Percentiles rank a stretch among this genome's conserved stretches.
Evolutionary conservation across 2,113 vertebrate species (phyloP).

Genomic region (Arenaria interpres): DNA sequence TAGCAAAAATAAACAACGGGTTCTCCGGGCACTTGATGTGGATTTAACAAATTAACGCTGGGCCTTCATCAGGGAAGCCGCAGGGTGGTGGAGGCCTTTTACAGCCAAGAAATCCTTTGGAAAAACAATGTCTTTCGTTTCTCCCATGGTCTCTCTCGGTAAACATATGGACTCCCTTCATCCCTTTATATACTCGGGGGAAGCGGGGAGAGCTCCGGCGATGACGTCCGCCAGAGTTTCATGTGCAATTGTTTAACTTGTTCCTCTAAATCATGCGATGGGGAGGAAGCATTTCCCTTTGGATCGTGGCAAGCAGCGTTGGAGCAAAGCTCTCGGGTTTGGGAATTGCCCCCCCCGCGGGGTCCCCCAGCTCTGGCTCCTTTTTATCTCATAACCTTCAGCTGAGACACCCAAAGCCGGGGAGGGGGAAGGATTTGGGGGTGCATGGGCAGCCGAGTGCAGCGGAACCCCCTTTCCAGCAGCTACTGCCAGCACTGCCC

Average conservation of each 20-base stretch:
- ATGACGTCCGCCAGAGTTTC: not conserved
- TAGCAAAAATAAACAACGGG: slow-evolving; percentile 79
- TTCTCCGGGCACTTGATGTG: slow-evolving; percentile 72
- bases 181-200: not conserved
- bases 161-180: slow-evolving; percentile 58
- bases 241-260: slow-evolving; percentile 51
- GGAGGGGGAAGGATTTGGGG: not conserved
- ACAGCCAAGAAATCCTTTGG: slow-evolving; percentile 61
- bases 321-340: not conserved
- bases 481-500: not conserved
- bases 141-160: slow-evolving; percentile 42
- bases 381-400: not conserved
- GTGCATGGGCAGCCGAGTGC: rapidly evolving
- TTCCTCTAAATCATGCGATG: not conserved
- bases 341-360: not conserved
- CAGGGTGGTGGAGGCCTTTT: slow-evolving; percentile 37
- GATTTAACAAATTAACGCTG: slow-evolving; percentile 83
- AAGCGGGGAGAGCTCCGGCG: slow-evolving; percentile 17
- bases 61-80: slow-evolving; percentile 62
- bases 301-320: rapidly evolving
- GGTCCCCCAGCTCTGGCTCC: not conserved
- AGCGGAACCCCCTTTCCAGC: not conserved
- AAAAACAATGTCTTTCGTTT: slow-evolving; percentile 28
- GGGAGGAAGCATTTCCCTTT: slow-evolving; percentile 10
- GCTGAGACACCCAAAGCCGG: not conserved